Evolutionary conservation across 1,140 invertebrate genomes (phyloP).

Genomic region (Lethocerus indicus): DNA sequence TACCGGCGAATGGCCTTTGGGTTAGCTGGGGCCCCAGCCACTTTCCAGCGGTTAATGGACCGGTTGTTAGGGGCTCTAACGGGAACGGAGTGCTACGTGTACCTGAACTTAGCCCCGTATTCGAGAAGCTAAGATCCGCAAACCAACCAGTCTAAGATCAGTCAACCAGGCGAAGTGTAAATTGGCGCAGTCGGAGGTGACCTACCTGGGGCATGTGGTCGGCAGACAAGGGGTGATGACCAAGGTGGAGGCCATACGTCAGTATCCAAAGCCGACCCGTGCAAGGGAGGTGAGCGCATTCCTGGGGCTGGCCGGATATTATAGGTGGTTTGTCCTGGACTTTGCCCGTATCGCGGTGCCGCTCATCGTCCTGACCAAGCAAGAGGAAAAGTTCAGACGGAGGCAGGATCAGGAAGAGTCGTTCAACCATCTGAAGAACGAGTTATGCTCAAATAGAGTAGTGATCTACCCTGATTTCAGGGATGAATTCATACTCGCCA

Average conservation of each 20-base stretch:
- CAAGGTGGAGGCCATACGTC: constrained; percentile 23
- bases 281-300: constrained; percentile 25
- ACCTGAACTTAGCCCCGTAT: constrained; percentile 25
- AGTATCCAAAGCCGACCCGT: constrained; percentile 25
- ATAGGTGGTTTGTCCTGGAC: constrained; percentile 24
- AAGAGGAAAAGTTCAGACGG: constrained; percentile 10
- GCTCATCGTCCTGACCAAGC: constrained; percentile 22
- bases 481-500: constrained; percentile 32
- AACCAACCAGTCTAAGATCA: constrained; percentile 24
- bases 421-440: constrained; percentile 2
- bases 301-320: constrained; percentile 26
- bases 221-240: constrained; percentile 24
- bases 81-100: constrained; percentile 22
- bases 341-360: constrained; percentile 23
- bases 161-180: constrained; percentile 28
- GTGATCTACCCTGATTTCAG: constrained; percentile 23
- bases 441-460: constrained; percentile 12
- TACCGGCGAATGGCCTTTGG: constrained; percentile 17
- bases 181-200: constrained; percentile 26
- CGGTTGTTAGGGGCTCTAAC: constrained; percentile 20
- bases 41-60: constrained; percentile 20
- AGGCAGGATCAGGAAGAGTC: not conserved
- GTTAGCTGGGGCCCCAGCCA: constrained; percentile 12
- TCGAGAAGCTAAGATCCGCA: constrained; percentile 23
- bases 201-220: constrained; percentile 26